Evolutionary conservation across 2,888 invertebrate species (phyloP).

Genomic region (Pachliopta kotzebuea): DNA sequence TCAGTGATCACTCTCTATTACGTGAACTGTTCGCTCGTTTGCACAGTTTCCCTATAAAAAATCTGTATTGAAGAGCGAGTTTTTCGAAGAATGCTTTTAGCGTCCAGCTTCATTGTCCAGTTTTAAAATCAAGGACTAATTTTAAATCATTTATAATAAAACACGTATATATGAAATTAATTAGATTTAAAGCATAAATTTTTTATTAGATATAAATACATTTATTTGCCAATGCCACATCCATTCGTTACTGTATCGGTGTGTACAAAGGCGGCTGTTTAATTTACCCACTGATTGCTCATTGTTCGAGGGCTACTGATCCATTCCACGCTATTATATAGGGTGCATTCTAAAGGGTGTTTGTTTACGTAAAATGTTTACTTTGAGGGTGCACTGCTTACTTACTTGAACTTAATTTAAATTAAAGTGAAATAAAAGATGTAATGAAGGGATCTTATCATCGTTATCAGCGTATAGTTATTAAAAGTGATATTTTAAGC

Average conservation of each 20-base stretch:
- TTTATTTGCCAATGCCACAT: constrained; percentile 3
- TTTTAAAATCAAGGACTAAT: too few relatives aligned
- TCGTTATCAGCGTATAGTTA: constrained; percentile 5
- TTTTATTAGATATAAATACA: too few relatives aligned
- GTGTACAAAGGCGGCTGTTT: constrained; percentile 62
- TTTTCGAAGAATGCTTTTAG: too few relatives aligned
- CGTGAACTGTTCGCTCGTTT: too few relatives aligned
- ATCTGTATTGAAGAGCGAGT: too few relatives aligned
- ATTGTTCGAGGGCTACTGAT: constrained; percentile 62
- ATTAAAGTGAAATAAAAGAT: constrained; percentile 38
- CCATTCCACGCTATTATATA: constrained; percentile 47
- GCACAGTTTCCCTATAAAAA: too few relatives aligned
- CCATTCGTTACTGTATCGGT: constrained; percentile 30
- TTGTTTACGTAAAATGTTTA: constrained; percentile 51
- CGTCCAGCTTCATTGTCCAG: too few relatives aligned
- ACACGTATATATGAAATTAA: too few relatives aligned
- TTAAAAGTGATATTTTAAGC: background rate
- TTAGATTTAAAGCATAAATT: too few relatives aligned
- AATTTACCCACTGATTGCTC: constrained; percentile 77
- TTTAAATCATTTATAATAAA: too few relatives aligned
- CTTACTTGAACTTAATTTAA: constrained; percentile 47
- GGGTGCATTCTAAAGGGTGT: constrained; percentile 60
- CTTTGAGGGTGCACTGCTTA: constrained; percentile 59
- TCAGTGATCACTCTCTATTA: too few relatives aligned
- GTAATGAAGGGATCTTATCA: constrained; percentile 8